A percentile compares a stretch with the other conserved stretches of the same genome.
phyloP scores from a whole-genome alignment of 2,888 invertebrate genomes.

The Drosophila eohydei region DNA sequence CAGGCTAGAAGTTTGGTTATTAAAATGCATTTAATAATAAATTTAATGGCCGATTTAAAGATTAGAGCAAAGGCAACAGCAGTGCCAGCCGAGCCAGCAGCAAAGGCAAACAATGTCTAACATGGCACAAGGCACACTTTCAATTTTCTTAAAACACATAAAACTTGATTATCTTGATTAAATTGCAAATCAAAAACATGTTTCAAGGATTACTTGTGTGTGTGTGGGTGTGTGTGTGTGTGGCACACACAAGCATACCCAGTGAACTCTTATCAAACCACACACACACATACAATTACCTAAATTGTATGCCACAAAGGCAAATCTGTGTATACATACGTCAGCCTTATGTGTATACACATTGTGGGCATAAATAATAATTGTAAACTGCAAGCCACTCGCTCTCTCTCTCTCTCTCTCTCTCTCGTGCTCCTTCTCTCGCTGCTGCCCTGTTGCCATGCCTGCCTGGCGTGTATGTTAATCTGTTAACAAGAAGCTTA shows the following conservation, averaged over 20 bases:
- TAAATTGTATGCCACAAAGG: slow-evolving; percentile 39
- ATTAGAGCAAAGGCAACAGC: slow-evolving; percentile 50
- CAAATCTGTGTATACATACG: slow-evolving; percentile 43
- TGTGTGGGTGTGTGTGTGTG: slow-evolving; percentile 44
- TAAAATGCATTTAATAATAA: slow-evolving; percentile 71
- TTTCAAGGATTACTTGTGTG: slow-evolving; percentile 78
- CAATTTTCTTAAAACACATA: slow-evolving; percentile 80
- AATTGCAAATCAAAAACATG: slow-evolving; percentile 82
- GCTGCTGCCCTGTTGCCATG: neutral
- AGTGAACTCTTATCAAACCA: slow-evolving; percentile 66
- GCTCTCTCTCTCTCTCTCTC: neutral
- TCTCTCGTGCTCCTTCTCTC: neutral
- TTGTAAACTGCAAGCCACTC: slow-evolving; percentile 68
- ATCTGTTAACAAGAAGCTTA: slow-evolving; percentile 81
- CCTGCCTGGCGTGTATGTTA: slow-evolving; percentile 58
- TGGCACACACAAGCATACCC: slow-evolving; percentile 18
- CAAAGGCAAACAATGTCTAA: slow-evolving; percentile 67
- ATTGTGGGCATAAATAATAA: slow-evolving; percentile 76
- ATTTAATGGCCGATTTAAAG: slow-evolving; percentile 73
- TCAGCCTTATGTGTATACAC: slow-evolving; percentile 33
- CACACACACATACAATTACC: slow-evolving; percentile 18
- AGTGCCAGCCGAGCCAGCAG: slow-evolving; percentile 18
- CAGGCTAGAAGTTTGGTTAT: slow-evolving; percentile 46
- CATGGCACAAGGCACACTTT: slow-evolving; percentile 75
- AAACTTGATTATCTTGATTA: slow-evolving; percentile 82